Base-by-base conservation (phyloP, 2,113 vertebrate genomes). In the Labrus mixtus region DNA sequence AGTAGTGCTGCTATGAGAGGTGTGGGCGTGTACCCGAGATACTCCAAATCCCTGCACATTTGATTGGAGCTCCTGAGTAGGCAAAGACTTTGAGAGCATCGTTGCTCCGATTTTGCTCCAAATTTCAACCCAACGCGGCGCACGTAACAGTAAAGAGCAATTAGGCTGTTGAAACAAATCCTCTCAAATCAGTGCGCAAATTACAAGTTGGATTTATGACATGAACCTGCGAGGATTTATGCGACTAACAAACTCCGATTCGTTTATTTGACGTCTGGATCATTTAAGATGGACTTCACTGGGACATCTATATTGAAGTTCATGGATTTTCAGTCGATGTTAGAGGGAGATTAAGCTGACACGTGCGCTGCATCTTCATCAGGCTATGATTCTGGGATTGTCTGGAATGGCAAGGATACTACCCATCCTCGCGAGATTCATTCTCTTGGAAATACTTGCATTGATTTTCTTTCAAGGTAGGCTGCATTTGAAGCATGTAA, bases 381-480 rank as follows among this genome's bases (percentile, higher is more conserved):
- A 25, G 51, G 68, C 60, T 64, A 85, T 88, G 69, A 23, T 56
- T 84, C 78, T 71, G 79, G 88, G 83, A 90, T 68, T 86, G 82
- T 89, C 68, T 89, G 79, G 90, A 50, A 78, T 72, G 68, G 25
- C 53, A 33, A 81, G 81, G 78, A 90, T 78, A 36, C 23, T 54
- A 43, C 61, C 62, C 51, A 73, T 72, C 51, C 13, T 78, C 39
- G 1, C 41, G 39, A 86, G 64, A 84, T 82, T 82, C 71, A 79
- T 87, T 83, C 36, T 91, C 54, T 53, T 80, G 54, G 81, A 46
- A 64, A 73, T 87, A 16, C 41, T 92, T 43, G 63, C 36, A 9
- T 36, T 89, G 3, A 63, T 90, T 71, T 10, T 93, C 36, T 62
- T 90, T 19, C 90, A 93, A 88, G 91, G 92, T 93, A 82, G 0